Percentiles rank a stretch among this genome's conserved stretches.
These are phyloP conservation scores for Mastomys coucha DNA, from an alignment of 2,113 vertebrate genomes.

Conservation along the genomic window DNA sequence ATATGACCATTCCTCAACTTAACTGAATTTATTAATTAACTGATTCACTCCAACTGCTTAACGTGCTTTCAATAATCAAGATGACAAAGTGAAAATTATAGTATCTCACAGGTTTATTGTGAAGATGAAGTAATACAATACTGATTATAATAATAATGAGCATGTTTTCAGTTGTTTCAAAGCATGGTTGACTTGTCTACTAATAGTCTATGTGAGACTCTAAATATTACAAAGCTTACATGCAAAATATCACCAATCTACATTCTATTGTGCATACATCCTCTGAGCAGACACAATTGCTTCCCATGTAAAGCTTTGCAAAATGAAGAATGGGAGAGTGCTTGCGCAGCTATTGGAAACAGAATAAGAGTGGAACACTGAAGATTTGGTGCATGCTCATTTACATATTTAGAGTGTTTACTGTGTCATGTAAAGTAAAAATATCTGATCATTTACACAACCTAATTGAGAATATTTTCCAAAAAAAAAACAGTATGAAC, in stretches of 20 bases:
- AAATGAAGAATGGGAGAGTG: neutral
- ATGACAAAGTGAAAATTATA: neutral
- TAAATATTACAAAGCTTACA: neutral
- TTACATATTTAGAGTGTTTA: neutral
- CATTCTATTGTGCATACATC: neutral
- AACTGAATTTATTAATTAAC: neutral
- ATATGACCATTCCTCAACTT: neutral
- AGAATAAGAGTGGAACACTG: neutral
- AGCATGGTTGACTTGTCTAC: neutral
- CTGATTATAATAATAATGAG: neutral
- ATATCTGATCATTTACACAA: too few species aligned
- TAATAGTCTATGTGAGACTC: neutral
- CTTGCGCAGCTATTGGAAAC: neutral
- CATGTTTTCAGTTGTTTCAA: neutral
- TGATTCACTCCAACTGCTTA: neutral
- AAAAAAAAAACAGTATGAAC: neutral
- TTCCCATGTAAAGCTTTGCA: neutral
- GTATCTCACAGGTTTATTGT: neutral
- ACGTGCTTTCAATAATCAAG: neutral
- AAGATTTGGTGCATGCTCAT: neutral
- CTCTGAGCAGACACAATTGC: neutral
- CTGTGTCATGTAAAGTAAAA: neutral
- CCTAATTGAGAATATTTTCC: neutral
- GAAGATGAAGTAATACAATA: constrained; percentile 26
- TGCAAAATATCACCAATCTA: neutral